Evolutionary conservation across 1,140 invertebrate genomes (phyloP).

Genomic region (Rhagoletis zephyria): DNA sequence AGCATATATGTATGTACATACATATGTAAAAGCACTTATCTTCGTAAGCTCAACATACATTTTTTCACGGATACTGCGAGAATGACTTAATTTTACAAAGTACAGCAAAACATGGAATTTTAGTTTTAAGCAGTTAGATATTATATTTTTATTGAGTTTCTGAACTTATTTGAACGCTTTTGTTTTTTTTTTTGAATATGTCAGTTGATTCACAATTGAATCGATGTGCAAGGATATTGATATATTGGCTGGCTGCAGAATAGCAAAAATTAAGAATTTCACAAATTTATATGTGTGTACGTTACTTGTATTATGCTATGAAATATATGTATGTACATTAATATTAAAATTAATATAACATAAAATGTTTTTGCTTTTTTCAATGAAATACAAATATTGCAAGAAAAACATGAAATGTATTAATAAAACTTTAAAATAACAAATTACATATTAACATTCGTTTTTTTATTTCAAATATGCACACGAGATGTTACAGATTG

Average conservation of each 20-base stretch:
- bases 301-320: slow-evolving; percentile 47
- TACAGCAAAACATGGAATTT: slow-evolving; percentile 12
- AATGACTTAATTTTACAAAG: slow-evolving; percentile 40
- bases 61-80: slow-evolving; percentile 13
- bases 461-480: slow-evolving; percentile 9
- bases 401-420: slow-evolving; percentile 47
- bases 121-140: slow-evolving; percentile 10
- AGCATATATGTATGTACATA: background rate
- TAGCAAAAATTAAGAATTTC: slow-evolving; percentile 46
- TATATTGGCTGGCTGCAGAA: slow-evolving; percentile 21
- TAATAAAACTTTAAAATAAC: slow-evolving; percentile 41
- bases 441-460: slow-evolving; percentile 13
- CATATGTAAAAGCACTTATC: too few species aligned
- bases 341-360: slow-evolving; percentile 41
- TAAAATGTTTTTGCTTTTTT: slow-evolving; percentile 52
- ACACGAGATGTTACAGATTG: background rate
- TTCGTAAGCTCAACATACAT: too few species aligned
- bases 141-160: background rate
- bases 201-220: background rate
- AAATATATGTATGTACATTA: slow-evolving; percentile 37
- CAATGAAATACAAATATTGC: slow-evolving; percentile 45
- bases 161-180: background rate
- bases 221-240: background rate
- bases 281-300: slow-evolving; percentile 45
- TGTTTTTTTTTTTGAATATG: background rate